A percentile compares a stretch with the other conserved stretches of the same genome.
Evolutionary conservation across 1,140 invertebrate genomes (phyloP).

Genomic region (Asobara japonica): DNA sequence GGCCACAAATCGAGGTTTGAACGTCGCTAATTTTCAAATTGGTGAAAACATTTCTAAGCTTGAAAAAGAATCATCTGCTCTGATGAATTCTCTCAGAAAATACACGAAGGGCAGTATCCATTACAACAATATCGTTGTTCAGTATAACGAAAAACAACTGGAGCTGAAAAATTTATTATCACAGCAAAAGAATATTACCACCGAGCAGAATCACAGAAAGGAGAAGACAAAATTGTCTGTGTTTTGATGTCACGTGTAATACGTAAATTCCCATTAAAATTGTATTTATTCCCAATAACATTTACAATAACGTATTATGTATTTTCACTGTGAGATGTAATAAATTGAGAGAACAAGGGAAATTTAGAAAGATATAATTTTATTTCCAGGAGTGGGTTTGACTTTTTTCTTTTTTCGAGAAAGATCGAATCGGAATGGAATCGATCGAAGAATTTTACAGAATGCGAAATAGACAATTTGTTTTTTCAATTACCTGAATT

Average conservation of each 20-base stretch:
- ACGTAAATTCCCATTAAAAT: constrained; percentile 2
- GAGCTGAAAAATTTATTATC: constrained; percentile 71
- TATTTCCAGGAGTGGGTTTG: no score
- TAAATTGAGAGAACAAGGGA: neutral
- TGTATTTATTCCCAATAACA: constrained; percentile 36
- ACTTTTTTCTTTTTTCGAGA: no score
- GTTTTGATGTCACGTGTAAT: constrained; percentile 66
- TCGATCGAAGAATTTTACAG: no score
- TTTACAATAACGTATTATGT: no score
- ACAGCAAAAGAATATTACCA: constrained; percentile 72
- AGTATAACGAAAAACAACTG: constrained; percentile 71
- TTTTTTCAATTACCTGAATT: no score
- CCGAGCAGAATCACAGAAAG: constrained; percentile 76
- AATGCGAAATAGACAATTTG: no score
- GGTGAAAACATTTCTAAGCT: constrained; percentile 76
- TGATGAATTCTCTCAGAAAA: constrained; percentile 72
- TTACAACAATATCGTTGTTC: constrained; percentile 70
- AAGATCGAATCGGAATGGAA: no score
- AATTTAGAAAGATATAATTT: no score
- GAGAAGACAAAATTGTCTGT: constrained; percentile 75
- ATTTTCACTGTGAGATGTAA: constrained; percentile 51
- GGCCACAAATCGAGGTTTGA: constrained; percentile 75
- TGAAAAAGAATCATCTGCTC: constrained; percentile 74
- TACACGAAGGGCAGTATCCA: constrained; percentile 69
- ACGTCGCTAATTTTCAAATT: constrained; percentile 79